Conservation (phyloP, 2,888 invertebrate genomes). For the Tachina grossa region DNA sequence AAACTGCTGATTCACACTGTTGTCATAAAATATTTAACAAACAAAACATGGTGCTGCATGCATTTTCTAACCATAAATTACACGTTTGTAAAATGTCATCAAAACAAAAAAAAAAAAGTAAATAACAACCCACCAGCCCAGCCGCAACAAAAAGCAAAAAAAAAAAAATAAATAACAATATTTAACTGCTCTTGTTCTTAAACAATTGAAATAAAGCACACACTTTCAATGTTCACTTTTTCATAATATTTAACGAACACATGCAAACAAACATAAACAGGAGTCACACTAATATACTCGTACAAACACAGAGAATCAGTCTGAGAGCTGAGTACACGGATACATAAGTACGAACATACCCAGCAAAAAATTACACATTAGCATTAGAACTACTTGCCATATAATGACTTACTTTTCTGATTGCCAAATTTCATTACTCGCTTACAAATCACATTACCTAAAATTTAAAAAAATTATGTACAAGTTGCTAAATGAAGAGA, state of each 20-base stretch:
- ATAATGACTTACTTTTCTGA: too few species aligned
- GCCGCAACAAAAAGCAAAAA: conserved; percentile 1
- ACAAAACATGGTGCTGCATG: not conserved
- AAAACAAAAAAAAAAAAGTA: not conserved
- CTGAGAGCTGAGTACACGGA: not conserved
- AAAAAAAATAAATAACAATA: not conserved
- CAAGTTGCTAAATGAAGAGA: too few species aligned
- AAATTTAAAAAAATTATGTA: too few species aligned
- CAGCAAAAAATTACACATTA: too few species aligned
- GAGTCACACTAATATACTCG: not conserved
- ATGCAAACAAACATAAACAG: not conserved
- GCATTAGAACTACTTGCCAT: too few species aligned
- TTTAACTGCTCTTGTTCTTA: conserved; percentile 22
- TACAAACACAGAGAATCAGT: not conserved
- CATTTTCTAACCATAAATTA: conserved; percentile 54
- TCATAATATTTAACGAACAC: conserved; percentile 22
- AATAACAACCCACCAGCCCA: not conserved
- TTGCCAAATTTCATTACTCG: too few species aligned
- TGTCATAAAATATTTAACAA: conserved; percentile 55
- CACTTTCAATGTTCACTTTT: conserved; percentile 16
- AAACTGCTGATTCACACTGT: conserved; percentile 62
- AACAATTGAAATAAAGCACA: conserved; percentile 15
- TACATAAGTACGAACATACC: not conserved
- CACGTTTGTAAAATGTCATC: conserved; percentile 56
- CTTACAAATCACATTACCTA: too few species aligned